Evolutionary conservation across 2,888 invertebrate genomes (phyloP).

Genomic region (Thumatha senex): DNA sequence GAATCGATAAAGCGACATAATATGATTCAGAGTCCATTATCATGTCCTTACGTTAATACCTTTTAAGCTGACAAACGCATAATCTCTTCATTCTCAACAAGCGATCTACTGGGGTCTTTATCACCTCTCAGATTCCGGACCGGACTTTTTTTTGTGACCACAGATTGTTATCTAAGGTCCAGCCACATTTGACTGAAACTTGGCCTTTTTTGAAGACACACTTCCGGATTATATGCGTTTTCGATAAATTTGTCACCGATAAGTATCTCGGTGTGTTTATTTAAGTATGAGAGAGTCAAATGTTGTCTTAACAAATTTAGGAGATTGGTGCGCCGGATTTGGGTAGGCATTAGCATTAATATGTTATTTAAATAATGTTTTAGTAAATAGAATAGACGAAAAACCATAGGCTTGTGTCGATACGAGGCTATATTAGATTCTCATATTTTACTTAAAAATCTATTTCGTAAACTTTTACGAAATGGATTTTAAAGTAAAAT

Average conservation of each 20-base stretch:
- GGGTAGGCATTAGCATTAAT: too few relatives aligned
- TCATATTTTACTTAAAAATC: too few relatives aligned
- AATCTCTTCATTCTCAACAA: conserved; percentile 6
- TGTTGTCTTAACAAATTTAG: not conserved
- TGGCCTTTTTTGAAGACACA: conserved; percentile 11
- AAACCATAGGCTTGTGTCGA: too few relatives aligned
- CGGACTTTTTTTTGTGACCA: conserved; percentile 12
- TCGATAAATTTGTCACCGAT: conserved; percentile 12
- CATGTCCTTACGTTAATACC: not conserved
- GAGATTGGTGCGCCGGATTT: too few relatives aligned
- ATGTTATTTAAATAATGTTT: too few relatives aligned
- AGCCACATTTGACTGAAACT: conserved; percentile 12
- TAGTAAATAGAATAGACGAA: too few relatives aligned
- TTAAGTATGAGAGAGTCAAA: conserved; percentile 1
- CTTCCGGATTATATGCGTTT: conserved; percentile 17
- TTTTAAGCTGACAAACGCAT: not conserved
- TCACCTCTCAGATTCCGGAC: not conserved
- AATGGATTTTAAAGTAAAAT: too few relatives aligned
- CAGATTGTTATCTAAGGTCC: conserved; percentile 17
- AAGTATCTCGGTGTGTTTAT: conserved; percentile 4
- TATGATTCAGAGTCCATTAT: not conserved
- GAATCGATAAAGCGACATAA: not conserved
- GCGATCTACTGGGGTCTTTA: conserved; percentile 4
- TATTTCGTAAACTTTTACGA: too few relatives aligned
- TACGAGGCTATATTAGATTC: too few relatives aligned